These are phyloP conservation scores for Nycticryphes semicollaris DNA, from an alignment of 2,113 vertebrate genomes.

Conservation along the genomic window DNA sequence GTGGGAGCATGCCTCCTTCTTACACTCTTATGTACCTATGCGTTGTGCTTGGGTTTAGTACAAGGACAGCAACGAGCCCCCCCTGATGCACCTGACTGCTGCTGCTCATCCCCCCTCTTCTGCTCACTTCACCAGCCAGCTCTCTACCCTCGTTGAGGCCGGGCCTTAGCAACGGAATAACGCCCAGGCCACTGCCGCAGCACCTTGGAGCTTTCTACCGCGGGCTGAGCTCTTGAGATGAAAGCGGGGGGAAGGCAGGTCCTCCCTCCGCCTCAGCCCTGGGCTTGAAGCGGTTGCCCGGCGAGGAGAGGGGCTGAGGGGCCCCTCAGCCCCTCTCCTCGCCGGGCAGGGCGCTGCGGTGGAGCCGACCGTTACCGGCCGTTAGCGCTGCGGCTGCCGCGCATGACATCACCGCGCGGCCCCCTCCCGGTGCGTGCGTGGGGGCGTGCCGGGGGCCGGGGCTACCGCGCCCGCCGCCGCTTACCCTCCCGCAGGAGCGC, in stretches of 20 bases:
- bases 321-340: too few relatives aligned
- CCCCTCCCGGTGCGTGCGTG: background rate
- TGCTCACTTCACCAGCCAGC: background rate
- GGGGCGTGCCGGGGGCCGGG: background rate
- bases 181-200: background rate
- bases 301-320: too few relatives aligned
- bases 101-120: background rate
- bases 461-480: background rate
- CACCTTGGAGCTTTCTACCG: background rate
- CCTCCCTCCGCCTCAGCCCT: background rate
- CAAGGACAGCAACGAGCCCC: rapidly evolving
- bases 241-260: too few relatives aligned
- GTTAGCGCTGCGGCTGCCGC: background rate
- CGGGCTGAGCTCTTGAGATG: too few relatives aligned
- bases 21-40: rapidly evolving
- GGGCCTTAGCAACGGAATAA: background rate
- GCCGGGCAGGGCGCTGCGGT: background rate
- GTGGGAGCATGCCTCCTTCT: rapidly evolving
- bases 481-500: background rate
- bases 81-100: rapidly evolving
- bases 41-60: rapidly evolving
- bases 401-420: constrained; percentile 42
- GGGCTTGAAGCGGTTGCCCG: too few relatives aligned
- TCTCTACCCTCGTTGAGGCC: rapidly evolving
- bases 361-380: background rate